These are phyloP conservation scores for Clarias platycephalus DNA, from an alignment of 2,797 vertebrate genomes.

Conservation along the genomic window DNA sequence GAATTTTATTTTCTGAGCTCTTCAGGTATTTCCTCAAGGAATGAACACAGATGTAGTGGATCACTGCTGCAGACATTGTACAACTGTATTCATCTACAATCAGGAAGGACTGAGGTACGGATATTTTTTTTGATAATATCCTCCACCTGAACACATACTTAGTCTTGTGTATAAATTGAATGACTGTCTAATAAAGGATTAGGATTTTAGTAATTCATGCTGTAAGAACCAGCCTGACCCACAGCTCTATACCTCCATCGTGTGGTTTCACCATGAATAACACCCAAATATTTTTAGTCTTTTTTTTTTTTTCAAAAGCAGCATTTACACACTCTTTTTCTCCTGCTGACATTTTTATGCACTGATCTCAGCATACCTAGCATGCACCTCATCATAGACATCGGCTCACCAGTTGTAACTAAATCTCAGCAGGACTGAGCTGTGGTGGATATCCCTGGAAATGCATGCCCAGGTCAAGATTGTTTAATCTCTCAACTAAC, in stretches of 20 bases:
- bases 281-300: background rate
- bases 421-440: background rate
- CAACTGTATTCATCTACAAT: background rate
- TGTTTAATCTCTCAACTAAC: background rate
- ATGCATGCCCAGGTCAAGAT: background rate
- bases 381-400: background rate
- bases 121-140: background rate
- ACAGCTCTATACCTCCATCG: slow-evolving; percentile 29
- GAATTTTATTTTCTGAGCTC: background rate
- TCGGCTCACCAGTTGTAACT: background rate
- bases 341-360: background rate
- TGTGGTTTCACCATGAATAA: slow-evolving; percentile 7
- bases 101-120: background rate
- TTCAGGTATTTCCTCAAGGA: slow-evolving; percentile 34
- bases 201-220: background rate
- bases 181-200: background rate
- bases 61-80: background rate
- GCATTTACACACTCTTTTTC: background rate
- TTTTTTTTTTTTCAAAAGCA: background rate
- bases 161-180: background rate
- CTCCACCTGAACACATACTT: background rate
- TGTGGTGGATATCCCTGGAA: background rate
- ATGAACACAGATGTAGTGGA: slow-evolving; percentile 36
- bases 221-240: background rate
- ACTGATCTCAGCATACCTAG: background rate